Conservation (phyloP, 2,888 invertebrate genomes). For the Aradus depressus region DNA sequence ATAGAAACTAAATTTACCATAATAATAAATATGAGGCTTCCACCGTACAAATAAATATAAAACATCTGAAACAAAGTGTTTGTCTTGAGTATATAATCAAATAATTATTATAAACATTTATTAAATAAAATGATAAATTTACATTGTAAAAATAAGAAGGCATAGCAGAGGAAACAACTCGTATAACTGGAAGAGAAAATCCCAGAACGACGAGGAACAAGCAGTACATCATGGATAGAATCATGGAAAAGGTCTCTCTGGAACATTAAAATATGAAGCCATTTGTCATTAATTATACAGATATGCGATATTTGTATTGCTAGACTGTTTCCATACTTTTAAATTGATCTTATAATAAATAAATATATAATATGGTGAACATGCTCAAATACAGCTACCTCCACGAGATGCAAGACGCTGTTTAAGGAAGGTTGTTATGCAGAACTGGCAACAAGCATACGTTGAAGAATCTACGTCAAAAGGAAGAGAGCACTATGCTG, state of each 20-base stretch:
- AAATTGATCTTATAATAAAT: too few relatives aligned
- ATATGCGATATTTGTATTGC: too few relatives aligned
- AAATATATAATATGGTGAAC: too few relatives aligned
- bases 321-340: too few relatives aligned
- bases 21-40: constrained; percentile 63
- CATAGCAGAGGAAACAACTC: constrained; percentile 67
- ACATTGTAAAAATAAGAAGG: constrained; percentile 64
- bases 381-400: too few relatives aligned
- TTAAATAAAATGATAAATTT: constrained; percentile 25
- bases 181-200: constrained; percentile 75
- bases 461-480: too few relatives aligned
- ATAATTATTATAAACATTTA: neutral
- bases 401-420: too few relatives aligned
- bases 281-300: too few relatives aligned
- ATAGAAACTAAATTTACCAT: constrained; percentile 40
- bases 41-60: constrained; percentile 68
- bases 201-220: constrained; percentile 74
- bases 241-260: constrained; percentile 59
- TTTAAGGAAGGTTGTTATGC: too few relatives aligned
- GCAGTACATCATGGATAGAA: constrained; percentile 70
- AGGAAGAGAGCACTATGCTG: too few relatives aligned
- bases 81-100: neutral
- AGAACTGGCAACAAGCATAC: too few relatives aligned
- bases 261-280: constrained; percentile 31
- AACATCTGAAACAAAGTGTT: constrained; percentile 50